phyloP scores from a whole-genome alignment of 2,888 invertebrate species.

The Synanthedon andrenaeformis region DNA sequence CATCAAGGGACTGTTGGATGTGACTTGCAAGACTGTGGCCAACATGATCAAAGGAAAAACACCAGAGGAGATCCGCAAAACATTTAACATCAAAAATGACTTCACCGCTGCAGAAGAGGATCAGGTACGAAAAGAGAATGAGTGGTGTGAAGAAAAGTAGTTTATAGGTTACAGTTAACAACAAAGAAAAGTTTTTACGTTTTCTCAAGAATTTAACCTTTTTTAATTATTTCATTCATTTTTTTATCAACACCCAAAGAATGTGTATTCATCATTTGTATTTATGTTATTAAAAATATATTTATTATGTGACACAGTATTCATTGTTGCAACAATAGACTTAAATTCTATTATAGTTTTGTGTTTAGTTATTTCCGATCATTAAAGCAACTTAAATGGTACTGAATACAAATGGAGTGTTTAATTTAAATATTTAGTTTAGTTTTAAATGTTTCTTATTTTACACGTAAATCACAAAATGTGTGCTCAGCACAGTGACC shows the following conservation, averaged over 20 bases:
- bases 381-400: no score
- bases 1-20: conserved; percentile 94
- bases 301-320: neutral
- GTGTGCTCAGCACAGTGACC: no score
- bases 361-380: no score
- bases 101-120: conserved; percentile 97
- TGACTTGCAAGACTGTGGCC: conserved; percentile 98
- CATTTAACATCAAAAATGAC: conserved; percentile 97
- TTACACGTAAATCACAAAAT: no score
- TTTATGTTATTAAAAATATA: neutral
- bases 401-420: no score
- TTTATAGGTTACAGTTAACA: conserved; percentile 7
- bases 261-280: neutral
- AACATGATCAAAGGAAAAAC: conserved; percentile 99
- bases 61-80: conserved; percentile 97
- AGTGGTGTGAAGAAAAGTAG: conserved; percentile 92
- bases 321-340: neutral
- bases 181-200: neutral
- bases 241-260: neutral
- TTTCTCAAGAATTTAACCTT: neutral
- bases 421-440: no score
- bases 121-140: conserved; percentile 96
- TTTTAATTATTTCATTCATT: neutral
- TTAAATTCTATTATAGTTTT: neutral
- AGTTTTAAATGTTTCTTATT: no score